phyloP scores from a whole-genome alignment of 2,113 vertebrate genomes.

The Pogona vitticeps region DNA sequence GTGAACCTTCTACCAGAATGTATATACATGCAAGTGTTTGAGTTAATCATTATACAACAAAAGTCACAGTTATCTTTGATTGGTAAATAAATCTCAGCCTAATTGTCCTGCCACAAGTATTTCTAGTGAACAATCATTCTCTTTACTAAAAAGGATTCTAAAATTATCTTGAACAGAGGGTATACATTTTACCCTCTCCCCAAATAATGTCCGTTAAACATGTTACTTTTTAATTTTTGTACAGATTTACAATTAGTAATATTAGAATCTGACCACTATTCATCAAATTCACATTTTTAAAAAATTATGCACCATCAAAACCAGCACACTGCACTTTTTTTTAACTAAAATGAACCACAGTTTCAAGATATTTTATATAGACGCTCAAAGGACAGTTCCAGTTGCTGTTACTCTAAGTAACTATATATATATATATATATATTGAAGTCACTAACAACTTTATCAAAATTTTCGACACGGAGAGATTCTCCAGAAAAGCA shows the following conservation, averaged over 20 bases:
- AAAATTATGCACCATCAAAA: not conserved
- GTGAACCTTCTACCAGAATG: not conserved
- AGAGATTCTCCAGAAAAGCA: not conserved
- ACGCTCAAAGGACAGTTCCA: conserved; percentile 8
- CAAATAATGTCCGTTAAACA: not conserved
- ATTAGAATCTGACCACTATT: not conserved
- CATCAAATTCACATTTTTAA: not conserved
- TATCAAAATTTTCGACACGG: not conserved
- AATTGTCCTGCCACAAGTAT: fast-evolving
- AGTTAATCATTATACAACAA: not conserved
- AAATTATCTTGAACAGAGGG: not conserved
- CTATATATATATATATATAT: not conserved
- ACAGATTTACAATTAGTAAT: not conserved
- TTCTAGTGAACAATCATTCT: not conserved
- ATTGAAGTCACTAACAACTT: not conserved
- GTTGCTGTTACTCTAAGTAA: not conserved
- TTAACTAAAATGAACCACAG: not conserved
- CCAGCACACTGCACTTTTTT: not conserved
- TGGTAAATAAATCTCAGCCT: not conserved
- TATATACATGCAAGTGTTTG: not conserved
- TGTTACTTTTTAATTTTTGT: not conserved
- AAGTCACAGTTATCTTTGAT: not conserved
- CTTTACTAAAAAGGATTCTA: not conserved
- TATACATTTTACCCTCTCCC: not conserved
- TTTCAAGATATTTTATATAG: conserved; percentile 26